Conservation (phyloP, 1,140 invertebrate genomes). For the Proales similis region DNA sequence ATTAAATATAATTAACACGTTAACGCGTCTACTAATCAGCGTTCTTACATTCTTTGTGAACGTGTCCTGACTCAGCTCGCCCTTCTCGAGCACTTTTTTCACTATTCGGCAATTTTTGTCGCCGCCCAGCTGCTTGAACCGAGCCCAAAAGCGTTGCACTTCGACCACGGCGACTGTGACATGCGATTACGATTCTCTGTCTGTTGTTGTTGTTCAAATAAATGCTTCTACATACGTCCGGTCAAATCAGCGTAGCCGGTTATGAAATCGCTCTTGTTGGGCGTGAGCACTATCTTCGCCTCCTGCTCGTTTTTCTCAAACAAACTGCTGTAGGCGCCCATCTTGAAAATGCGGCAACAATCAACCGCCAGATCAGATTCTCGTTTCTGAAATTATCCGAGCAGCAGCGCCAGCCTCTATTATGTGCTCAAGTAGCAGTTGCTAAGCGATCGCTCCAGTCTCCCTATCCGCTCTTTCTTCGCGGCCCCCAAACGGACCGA, state of each 20-base stretch:
- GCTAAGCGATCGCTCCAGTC: no score
- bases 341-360: not conserved
- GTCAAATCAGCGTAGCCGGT: conserved; percentile 34
- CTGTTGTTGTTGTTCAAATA: not conserved
- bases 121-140: conserved; percentile 29
- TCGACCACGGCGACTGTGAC: conserved; percentile 35
- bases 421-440: no score
- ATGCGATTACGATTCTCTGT: not conserved
- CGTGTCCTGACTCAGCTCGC: conserved; percentile 11
- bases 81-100: conserved; percentile 5
- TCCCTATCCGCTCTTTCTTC: no score
- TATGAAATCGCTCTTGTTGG: conserved; percentile 18
- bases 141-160: conserved; percentile 33
- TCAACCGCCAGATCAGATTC: no score
- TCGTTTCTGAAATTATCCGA: no score
- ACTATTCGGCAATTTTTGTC: not conserved
- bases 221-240: conserved; percentile 1
- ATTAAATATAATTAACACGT: not conserved
- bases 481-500: no score
- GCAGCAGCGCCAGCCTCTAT: no score
- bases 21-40: not conserved
- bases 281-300: not conserved
- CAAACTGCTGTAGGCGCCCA: conserved; percentile 29
- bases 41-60: conserved; percentile 24
- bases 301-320: conserved; percentile 24